These are phyloP conservation scores for Acropora tenuis DNA, from an alignment of 64 coral and sea anemone genomes.

Conservation along the genomic window DNA sequence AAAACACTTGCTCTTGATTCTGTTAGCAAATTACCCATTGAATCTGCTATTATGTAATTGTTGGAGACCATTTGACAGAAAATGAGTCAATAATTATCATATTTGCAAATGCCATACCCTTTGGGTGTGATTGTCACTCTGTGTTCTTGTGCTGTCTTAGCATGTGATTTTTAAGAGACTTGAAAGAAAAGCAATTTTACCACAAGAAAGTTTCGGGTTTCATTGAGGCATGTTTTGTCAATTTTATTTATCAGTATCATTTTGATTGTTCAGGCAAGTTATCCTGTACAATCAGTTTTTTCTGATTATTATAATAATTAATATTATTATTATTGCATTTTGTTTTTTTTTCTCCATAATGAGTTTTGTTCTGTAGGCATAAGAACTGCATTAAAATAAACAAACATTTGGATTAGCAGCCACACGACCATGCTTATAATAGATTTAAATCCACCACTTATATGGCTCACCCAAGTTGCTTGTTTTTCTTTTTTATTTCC, in stretches of 20 bases:
- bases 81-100: background rate
- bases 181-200: background rate
- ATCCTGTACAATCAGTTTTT: background rate
- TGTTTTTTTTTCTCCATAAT: background rate
- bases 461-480: background rate
- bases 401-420: background rate
- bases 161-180: slow-evolving; percentile 6
- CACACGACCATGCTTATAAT: background rate
- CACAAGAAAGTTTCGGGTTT: background rate
- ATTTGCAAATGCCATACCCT: background rate
- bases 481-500: background rate
- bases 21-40: background rate
- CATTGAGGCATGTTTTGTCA: background rate
- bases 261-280: background rate
- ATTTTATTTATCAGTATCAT: background rate
- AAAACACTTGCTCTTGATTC: too few species aligned
- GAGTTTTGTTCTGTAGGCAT: background rate
- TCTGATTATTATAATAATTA: too few species aligned
- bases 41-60: background rate
- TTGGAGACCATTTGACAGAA: background rate
- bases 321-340: background rate
- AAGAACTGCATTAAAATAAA: background rate
- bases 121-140: background rate
- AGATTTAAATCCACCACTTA: background rate
- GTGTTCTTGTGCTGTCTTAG: background rate